phyloP scores from a whole-genome alignment of 2,113 vertebrate genomes.

The Fulica atra region DNA sequence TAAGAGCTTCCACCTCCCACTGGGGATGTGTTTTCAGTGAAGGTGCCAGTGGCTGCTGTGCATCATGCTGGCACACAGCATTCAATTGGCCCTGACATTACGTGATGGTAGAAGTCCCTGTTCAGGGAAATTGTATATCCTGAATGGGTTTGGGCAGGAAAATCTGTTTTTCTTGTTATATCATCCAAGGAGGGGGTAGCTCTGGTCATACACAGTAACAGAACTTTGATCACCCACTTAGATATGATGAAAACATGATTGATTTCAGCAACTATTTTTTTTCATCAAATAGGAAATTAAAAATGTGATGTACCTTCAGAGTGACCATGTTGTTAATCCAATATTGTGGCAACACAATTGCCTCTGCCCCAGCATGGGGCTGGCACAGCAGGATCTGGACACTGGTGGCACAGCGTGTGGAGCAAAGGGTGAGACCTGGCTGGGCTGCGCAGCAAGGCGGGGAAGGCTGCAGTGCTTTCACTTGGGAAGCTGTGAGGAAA shows the following conservation, averaged over 20 bases:
- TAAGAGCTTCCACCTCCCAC: background rate
- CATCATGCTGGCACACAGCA: background rate
- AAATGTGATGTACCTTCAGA: background rate
- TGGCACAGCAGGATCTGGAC: background rate
- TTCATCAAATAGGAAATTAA: background rate
- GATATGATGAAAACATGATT: background rate
- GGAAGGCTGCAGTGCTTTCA: background rate
- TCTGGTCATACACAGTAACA: background rate
- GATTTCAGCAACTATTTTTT: background rate
- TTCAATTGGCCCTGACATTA: background rate
- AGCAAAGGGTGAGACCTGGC: background rate
- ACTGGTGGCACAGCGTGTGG: rapidly evolving
- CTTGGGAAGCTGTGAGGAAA: background rate
- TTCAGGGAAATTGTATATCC: background rate
- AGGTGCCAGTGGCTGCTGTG: constrained; percentile 7
- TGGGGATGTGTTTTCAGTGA: background rate
- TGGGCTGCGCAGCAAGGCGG: background rate
- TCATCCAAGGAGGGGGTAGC: background rate
- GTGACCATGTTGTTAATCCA: background rate
- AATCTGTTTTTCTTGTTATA: background rate
- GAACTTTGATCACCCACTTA: background rate
- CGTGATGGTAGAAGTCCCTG: background rate
- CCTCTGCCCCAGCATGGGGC: background rate
- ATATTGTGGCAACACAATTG: constrained; percentile 54
- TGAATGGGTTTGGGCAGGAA: background rate